Evolutionary conservation across 2,888 invertebrate species (phyloP), one percentile per base, ranked within the genome.

Genomic region (Dolomedes plantarius): DNA sequence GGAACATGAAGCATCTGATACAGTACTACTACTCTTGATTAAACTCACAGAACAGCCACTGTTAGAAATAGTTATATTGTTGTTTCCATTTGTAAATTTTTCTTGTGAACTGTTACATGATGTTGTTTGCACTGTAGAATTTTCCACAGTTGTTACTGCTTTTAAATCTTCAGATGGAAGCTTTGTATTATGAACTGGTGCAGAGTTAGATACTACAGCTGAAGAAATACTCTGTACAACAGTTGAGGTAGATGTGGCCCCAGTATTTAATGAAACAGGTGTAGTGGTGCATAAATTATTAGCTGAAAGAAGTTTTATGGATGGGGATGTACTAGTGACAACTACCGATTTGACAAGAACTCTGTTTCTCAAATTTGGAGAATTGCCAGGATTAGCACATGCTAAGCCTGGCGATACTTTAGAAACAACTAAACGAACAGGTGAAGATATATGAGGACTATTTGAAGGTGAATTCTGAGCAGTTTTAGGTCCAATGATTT

Each of bases 351-450:
- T 90, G 11, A 90, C 89, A 41, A 90, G 88, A 80, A 90, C 89
- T 32, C 89, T 79, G 39, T 87, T 88, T 32, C 79, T 78, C 67
- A 85, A 28, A 46, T 46, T 75, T n/a, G 71, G 46, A 28, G 77
- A n/a, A 32, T 73, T 79, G 56, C 75, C 46, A 27, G 75, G 83
- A 46, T 67, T 86, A 23, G 88, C 23, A 62, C 87, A 74, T 23
- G 89, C 81, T 0, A 88, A 86, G n/a, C 85, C 85, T 62, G 89
- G 88, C 50, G 88, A 88, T 19, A 88, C 86, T 87, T 89, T 89
- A 13, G 90, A 90, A 36, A 90, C 90, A 11, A 90, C 85, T 62
- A 90, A 90, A 80, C 90, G 90, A 6, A 90, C 90, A 28, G 90
- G 90, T 62, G 88, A 87, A n/a, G 88, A 86, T 46, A 87, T 64